Evolutionary conservation across 37 sponge, comb jelly and placozoan species (phyloP).

Genomic region (Beroe forskalii): DNA sequence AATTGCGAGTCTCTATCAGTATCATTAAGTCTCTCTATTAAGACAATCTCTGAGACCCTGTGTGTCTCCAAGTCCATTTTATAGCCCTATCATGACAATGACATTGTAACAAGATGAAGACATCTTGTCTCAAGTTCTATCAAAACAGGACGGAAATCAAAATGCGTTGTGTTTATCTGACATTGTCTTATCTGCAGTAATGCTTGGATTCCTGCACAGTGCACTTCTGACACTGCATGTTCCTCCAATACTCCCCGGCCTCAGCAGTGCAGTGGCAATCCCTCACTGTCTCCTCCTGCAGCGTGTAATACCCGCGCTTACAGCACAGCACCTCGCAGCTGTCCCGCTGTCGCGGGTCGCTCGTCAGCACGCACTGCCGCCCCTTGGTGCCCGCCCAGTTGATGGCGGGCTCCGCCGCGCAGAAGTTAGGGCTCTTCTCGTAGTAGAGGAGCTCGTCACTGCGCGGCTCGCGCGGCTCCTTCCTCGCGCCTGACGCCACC

Average conservation of each 20-base stretch:
- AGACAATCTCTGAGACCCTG: no score
- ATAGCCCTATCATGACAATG: no score
- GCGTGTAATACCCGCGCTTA: slow-evolving; percentile 15
- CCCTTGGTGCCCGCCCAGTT: slow-evolving; percentile 38
- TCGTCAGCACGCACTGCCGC: background rate
- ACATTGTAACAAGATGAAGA: no score
- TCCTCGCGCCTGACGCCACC: background rate
- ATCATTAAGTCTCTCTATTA: no score
- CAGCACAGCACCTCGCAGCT: slow-evolving; percentile 55
- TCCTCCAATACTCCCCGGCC: background rate
- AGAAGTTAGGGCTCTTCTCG: slow-evolving; percentile 61
- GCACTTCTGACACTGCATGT: background rate
- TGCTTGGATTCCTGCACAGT: background rate
- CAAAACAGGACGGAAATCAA: no score
- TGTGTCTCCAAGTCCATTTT: no score
- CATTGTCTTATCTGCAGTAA: background rate
- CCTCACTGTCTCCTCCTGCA: background rate
- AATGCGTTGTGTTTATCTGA: no score
- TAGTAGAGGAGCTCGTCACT: slow-evolving; percentile 51
- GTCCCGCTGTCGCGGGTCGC: background rate
- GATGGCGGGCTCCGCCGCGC: slow-evolving; percentile 23
- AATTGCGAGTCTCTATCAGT: no score
- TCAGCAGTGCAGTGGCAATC: slow-evolving; percentile 38
- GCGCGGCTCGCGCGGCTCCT: slow-evolving; percentile 48
- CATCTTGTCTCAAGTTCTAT: no score